phyloP scores from a whole-genome alignment of 2,888 invertebrate genomes.

The Strigamia transsilvanica region DNA sequence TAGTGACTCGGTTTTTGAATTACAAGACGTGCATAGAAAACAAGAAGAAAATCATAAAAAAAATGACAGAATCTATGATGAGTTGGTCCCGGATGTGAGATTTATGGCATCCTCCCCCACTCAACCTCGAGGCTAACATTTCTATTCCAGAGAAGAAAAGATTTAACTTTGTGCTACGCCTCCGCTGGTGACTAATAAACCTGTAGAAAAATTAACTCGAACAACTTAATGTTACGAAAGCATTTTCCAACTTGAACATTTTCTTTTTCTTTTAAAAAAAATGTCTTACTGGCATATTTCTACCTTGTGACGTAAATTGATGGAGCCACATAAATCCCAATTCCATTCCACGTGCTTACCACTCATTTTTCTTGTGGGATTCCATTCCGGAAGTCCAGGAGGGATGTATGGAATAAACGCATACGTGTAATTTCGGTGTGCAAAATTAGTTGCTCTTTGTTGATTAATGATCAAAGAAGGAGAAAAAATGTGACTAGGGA shows the following conservation, averaged over 20 bases:
- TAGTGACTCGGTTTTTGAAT: constrained; percentile 32
- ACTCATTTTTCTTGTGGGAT: constrained; percentile 26
- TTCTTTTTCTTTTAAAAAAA: background rate
- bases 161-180: background rate
- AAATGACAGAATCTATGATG: constrained; percentile 5
- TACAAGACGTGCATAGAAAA: constrained; percentile 29
- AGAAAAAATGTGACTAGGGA: background rate
- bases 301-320: constrained; percentile 22
- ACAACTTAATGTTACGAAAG: background rate
- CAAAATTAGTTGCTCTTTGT: background rate
- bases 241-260: too few relatives aligned
- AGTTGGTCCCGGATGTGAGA: constrained; percentile 33
- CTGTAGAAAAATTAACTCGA: background rate
- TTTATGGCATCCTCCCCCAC: constrained; percentile 12
- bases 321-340: constrained; percentile 18
- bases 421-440: background rate
- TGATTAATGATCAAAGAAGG: background rate
- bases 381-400: constrained; percentile 31
- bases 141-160: background rate
- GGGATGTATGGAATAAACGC: background rate
- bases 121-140: constrained; percentile 3
- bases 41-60: constrained; percentile 33
- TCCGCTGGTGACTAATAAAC: background rate
- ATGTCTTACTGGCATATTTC: background rate
- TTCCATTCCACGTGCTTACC: constrained; percentile 31